Evolutionary conservation across 2,888 invertebrate species (phyloP).

Genomic region (Hydrotaea cyrtoneurina): DNA sequence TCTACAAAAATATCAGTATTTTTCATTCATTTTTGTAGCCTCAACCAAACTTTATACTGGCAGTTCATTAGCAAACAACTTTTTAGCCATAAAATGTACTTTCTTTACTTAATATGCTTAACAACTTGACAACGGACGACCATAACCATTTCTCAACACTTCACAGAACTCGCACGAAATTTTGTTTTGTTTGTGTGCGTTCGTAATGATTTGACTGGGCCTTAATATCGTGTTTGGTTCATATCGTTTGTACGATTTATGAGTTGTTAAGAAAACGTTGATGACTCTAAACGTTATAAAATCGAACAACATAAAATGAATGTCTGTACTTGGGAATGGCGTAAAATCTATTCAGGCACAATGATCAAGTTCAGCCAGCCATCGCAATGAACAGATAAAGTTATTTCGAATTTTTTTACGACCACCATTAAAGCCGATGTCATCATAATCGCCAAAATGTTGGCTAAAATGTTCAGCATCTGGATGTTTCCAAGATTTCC

Average conservation of each 20-base stretch:
- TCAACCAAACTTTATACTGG: no score
- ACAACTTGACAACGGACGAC: no score
- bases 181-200: no score
- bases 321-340: conserved; percentile 2
- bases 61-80: no score
- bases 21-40: no score
- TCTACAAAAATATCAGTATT: no score
- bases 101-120: no score
- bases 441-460: neutral
- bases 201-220: no score
- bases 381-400: neutral
- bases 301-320: conserved; percentile 8
- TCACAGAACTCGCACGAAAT: no score
- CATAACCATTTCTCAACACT: neutral
- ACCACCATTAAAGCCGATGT: neutral
- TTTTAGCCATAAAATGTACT: no score
- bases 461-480: neutral
- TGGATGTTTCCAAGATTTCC: no score
- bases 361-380: no score
- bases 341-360: neutral
- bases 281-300: conserved; percentile 54
- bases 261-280: conserved; percentile 38
- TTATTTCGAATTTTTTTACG: neutral
- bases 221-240: neutral
- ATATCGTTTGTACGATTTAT: conserved; percentile 49